Percentiles rank a stretch among this genome's conserved stretches.
Evolutionary conservation across 2,113 vertebrate genomes (phyloP).

Genomic region (Engraulis encrasicolus): DNA sequence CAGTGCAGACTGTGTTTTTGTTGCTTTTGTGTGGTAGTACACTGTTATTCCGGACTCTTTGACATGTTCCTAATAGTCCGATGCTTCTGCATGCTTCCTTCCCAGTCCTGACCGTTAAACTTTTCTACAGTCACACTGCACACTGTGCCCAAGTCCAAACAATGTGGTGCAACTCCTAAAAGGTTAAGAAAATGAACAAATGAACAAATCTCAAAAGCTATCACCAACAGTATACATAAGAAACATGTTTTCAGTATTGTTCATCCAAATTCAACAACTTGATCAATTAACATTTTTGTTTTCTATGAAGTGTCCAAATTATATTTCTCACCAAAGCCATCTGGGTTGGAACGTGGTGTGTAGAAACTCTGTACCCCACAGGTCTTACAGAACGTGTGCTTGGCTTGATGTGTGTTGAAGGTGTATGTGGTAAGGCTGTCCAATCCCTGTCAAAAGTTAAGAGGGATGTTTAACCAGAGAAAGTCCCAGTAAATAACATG

Average conservation of each 20-base stretch:
- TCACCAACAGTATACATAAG: not conserved
- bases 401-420: slow-evolving; percentile 88
- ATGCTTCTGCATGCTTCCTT: slow-evolving; percentile 86
- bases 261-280: not conserved
- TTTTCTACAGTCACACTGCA: slow-evolving; percentile 80
- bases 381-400: slow-evolving; percentile 95
- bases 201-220: not conserved
- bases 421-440: slow-evolving; percentile 90
- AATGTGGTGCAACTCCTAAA: slow-evolving; percentile 89
- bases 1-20: not conserved
- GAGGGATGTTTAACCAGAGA: not conserved
- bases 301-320: not conserved
- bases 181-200: slow-evolving; percentile 29
- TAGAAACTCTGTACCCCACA: slow-evolving; percentile 98
- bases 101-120: slow-evolving; percentile 90
- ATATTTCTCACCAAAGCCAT: slow-evolving; percentile 85
- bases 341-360: slow-evolving; percentile 90
- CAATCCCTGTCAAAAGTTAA: slow-evolving; percentile 74
- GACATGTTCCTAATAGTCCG: slow-evolving; percentile 87
- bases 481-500: no score
- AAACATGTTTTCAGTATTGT: not conserved
- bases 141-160: slow-evolving; percentile 89
- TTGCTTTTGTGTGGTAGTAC: not conserved
- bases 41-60: slow-evolving; percentile 56
- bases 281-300: not conserved